These are phyloP conservation scores for Sternarchorhynchus goeldii DNA, from an alignment of 2,797 vertebrate genomes.

Conservation along the genomic window DNA sequence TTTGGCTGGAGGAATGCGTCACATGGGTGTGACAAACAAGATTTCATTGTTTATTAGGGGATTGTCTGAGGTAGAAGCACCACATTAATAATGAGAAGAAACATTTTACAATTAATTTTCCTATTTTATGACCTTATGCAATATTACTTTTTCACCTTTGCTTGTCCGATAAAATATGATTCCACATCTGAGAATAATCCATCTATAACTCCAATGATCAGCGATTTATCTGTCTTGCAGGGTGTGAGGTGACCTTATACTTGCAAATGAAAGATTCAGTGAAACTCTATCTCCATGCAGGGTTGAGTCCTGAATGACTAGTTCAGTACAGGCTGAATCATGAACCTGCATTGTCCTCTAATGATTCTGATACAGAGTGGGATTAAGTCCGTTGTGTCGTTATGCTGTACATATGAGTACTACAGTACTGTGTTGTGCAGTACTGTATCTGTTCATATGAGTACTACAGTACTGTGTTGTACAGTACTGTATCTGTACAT, in stretches of 20 bases:
- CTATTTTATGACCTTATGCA: not conserved
- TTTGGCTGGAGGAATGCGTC: slow-evolving; percentile 30
- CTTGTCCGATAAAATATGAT: not conserved
- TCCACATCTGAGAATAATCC: slow-evolving; percentile 10
- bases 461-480: not conserved
- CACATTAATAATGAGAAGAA: too few species aligned
- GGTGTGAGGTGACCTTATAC: slow-evolving; percentile 56
- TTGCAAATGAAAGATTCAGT: slow-evolving; percentile 64
- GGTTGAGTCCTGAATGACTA: slow-evolving; percentile 43
- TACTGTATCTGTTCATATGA: not conserved
- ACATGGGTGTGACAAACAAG: not conserved
- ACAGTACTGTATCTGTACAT: not conserved
- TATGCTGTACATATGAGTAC: not conserved
- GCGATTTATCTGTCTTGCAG: slow-evolving; percentile 38
- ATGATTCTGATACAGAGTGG: not conserved
- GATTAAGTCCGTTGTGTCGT: not conserved
- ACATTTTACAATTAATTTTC: not conserved
- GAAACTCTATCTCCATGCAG: slow-evolving; percentile 58
- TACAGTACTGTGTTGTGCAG: not conserved
- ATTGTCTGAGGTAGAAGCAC: not conserved
- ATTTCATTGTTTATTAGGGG: not conserved
- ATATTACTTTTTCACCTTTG: not conserved
- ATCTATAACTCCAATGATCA: slow-evolving; percentile 28
- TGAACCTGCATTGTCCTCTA: slow-evolving; percentile 39
- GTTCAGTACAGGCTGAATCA: slow-evolving; percentile 39